Percentiles rank a stretch among this genome's conserved stretches.
Conservation (phyloP, 2,113 vertebrate genomes). For the Cervus canadensis region DNA sequence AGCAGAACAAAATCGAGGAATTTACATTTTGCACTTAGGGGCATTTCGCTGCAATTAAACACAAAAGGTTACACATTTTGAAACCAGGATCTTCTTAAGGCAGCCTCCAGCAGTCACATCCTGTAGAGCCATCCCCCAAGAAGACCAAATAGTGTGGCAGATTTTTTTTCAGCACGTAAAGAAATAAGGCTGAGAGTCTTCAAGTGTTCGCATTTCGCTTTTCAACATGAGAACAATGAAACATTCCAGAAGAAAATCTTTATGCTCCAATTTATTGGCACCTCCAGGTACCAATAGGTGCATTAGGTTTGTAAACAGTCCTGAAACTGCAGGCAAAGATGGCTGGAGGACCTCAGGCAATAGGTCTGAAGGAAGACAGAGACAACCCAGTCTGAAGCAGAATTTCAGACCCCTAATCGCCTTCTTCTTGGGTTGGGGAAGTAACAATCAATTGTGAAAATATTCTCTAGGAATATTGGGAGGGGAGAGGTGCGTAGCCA, state of each 20-base stretch:
- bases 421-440: not conserved
- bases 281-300: not conserved
- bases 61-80: not conserved
- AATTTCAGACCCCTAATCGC: fast-evolving
- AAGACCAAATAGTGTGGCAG: not conserved
- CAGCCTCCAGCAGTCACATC: not conserved
- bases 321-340: not conserved
- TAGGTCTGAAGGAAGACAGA: not conserved
- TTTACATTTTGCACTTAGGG: not conserved
- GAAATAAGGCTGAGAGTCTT: not conserved
- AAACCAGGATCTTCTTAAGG: not conserved
- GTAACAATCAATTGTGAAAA: not conserved
- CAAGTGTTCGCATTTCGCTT: not conserved
- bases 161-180: fast-evolving
- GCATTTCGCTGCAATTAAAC: not conserved
- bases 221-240: not conserved
- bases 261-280: not conserved
- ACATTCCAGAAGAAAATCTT: not conserved
- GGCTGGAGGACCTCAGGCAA: not conserved
- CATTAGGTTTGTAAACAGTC: not conserved
- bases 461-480: not conserved
- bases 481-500: fast-evolving
- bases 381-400: not conserved
- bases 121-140: not conserved
- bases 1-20: not conserved